A percentile compares a stretch with the other conserved stretches of the same genome.
Conservation (phyloP, 1,140 invertebrate genomes). For the Drosophila persimilis region DNA sequence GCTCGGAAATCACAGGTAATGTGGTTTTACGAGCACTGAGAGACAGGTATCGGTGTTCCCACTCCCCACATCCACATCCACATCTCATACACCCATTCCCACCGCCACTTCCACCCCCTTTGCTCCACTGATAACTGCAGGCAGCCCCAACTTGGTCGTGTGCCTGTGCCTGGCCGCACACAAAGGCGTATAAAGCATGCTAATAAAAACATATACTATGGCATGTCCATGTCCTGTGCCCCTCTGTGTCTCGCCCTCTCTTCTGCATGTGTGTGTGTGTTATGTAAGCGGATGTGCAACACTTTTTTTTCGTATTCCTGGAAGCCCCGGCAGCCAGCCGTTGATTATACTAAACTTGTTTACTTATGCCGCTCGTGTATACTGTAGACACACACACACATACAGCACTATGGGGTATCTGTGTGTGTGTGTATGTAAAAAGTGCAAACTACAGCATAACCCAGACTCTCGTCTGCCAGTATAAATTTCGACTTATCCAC, state of each 20-base stretch:
- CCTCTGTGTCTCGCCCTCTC: background rate
- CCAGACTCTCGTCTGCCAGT: conserved; percentile 47
- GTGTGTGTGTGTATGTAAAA: conserved; percentile 24
- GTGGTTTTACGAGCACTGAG: conserved; percentile 69
- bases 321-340: conserved; percentile 39
- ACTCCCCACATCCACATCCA: background rate
- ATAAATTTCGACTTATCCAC: conserved; percentile 76
- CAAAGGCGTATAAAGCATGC: conserved; percentile 57
- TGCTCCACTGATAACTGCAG: conserved; percentile 44
- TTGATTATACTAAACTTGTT: conserved; percentile 80
- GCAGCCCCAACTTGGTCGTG: conserved; percentile 50
- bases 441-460: conserved; percentile 77
- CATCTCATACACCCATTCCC: too few species aligned
- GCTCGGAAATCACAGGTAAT: conserved; percentile 75
- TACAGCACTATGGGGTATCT: conserved; percentile 1
- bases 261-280: conserved; percentile 13
- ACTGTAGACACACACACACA: conserved; percentile 2
- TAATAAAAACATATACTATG: conserved; percentile 77
- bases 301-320: conserved; percentile 40
- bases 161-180: conserved; percentile 28
- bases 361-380: conserved; percentile 62
- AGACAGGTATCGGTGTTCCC: conserved; percentile 37
- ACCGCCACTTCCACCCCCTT: background rate
- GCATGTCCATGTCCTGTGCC: conserved; percentile 26
- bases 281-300: conserved; percentile 78